These are phyloP conservation scores for Alcedo quadribrachys DNA, from an alignment of 2,797 vertebrate species.

Conservation along the genomic window DNA sequence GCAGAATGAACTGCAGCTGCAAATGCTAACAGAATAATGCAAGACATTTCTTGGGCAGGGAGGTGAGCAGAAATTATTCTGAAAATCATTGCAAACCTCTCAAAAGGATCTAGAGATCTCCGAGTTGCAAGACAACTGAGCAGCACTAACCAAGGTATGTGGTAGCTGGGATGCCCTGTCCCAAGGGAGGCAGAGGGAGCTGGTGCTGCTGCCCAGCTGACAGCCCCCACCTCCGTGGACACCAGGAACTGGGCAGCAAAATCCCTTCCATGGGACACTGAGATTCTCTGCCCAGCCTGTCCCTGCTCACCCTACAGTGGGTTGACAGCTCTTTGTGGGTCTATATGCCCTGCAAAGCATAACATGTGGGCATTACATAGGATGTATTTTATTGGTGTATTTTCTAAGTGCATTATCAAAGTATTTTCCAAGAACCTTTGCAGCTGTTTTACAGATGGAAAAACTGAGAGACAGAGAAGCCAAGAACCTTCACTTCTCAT, in stretches of 20 bases:
- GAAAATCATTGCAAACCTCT: neutral
- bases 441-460: neutral
- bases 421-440: neutral
- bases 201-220: neutral
- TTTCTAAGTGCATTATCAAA: neutral
- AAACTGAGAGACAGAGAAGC: neutral
- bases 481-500: neutral
- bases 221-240: accelerated
- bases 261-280: neutral
- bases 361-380: accelerated
- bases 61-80: neutral
- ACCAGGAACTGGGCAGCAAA: slow-evolving; percentile 31
- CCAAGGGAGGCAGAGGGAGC: neutral
- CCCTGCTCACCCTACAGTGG: neutral
- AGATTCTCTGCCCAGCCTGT: neutral
- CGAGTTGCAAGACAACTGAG: neutral
- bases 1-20: neutral
- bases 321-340: neutral
- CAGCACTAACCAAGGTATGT: neutral
- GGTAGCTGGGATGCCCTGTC: neutral
- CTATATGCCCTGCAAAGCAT: neutral
- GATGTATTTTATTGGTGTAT: neutral
- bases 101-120: neutral
- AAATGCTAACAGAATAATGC: neutral
- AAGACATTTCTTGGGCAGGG: neutral